These are phyloP conservation scores for Neuroscelio doddi DNA, from an alignment of 2,888 invertebrate species.

Conservation along the genomic window DNA sequence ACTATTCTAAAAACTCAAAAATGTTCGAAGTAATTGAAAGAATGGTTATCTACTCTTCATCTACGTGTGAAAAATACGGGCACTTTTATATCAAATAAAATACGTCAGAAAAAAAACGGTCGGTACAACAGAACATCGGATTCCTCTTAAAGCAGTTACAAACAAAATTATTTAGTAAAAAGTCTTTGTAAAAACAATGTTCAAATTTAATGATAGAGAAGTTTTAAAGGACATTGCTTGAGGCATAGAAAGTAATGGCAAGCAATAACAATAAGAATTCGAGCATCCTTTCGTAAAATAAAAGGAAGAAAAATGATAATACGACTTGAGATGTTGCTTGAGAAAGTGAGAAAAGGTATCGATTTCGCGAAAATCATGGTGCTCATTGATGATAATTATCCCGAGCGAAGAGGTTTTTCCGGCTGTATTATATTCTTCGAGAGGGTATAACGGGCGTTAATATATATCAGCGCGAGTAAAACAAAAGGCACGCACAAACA, in stretches of 20 bases:
- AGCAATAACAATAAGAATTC: neutral
- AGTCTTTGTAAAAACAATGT: too few relatives aligned
- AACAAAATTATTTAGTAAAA: too few relatives aligned
- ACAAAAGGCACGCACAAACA: conserved; percentile 67
- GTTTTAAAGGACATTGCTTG: too few relatives aligned
- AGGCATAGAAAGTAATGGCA: neutral
- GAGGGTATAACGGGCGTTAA: conserved; percentile 51
- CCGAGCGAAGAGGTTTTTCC: neutral
- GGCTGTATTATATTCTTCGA: neutral
- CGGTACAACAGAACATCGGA: too few relatives aligned
- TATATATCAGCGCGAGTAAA: conserved; percentile 66
- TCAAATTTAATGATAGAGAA: too few relatives aligned
- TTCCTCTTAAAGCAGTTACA: too few relatives aligned
- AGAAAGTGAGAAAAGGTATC: conserved; percentile 8
- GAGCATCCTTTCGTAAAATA: neutral
- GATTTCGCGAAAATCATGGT: conserved; percentile 9
- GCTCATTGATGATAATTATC: conserved; percentile 25
- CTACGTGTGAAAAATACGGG: too few relatives aligned
- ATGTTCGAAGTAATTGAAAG: too few relatives aligned
- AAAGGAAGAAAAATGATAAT: neutral
- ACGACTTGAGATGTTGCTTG: neutral
- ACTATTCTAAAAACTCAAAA: too few relatives aligned
- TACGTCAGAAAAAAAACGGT: too few relatives aligned
- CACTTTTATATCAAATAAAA: too few relatives aligned
- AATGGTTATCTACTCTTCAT: too few relatives aligned